A percentile compares a stretch with the other conserved stretches of the same genome.
Evolutionary conservation across 2,888 invertebrate genomes (phyloP).

Genomic region (Arrhopalites spinosus): DNA sequence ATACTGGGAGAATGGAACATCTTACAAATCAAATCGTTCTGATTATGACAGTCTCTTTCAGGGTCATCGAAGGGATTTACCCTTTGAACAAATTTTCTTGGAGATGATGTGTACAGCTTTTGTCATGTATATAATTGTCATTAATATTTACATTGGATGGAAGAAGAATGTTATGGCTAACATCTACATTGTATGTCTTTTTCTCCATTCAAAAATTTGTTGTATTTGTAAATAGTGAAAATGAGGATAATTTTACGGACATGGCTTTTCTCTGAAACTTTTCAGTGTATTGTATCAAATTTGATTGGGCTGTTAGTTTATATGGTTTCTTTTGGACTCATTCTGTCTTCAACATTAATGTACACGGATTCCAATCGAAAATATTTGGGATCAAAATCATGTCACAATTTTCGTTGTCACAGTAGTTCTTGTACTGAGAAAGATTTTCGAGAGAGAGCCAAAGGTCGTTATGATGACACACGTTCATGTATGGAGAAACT

Average conservation of each 20-base stretch:
- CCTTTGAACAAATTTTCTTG: constrained; percentile 13
- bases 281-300: constrained; percentile 1
- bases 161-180: constrained; percentile 18
- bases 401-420: background rate
- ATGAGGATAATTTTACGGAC: no score
- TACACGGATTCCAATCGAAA: background rate
- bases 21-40: background rate
- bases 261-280: no score
- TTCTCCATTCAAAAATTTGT: no score
- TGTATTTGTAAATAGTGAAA: no score
- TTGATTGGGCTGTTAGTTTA: constrained; percentile 2
- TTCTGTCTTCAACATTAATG: constrained; percentile 8
- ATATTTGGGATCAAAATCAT: background rate
- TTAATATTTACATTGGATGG: constrained; percentile 12
- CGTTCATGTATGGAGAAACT: constrained; percentile 12
- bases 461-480: background rate
- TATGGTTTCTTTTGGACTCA: background rate
- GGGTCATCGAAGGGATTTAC: constrained; percentile 15
- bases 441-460: background rate
- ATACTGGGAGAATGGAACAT: background rate
- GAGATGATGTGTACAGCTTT: background rate
- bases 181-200: constrained; percentile 13
- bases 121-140: constrained; percentile 11
- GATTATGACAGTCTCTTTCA: background rate
- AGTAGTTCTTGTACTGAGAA: background rate